A percentile compares a stretch with the other conserved stretches of the same genome.
phyloP scores from a whole-genome alignment of 2,113 vertebrate genomes.

The Balaeniceps rex region DNA sequence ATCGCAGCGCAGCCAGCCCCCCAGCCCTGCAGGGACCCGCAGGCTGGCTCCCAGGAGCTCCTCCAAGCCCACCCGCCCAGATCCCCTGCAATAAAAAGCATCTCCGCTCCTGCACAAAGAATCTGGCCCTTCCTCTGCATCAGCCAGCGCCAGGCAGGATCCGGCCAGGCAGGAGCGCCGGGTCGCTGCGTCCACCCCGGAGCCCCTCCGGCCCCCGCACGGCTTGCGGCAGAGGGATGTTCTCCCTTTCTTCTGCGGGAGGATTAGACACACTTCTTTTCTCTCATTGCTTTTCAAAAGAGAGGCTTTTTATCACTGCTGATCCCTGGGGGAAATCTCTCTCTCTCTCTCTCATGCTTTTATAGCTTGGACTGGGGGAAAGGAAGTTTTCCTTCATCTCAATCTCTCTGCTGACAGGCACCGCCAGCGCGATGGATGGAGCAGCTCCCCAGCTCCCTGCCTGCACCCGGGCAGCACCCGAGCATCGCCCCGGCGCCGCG shows the following conservation, averaged over 20 bases:
- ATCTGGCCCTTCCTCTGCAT: background rate
- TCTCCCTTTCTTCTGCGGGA: slow-evolving; percentile 29
- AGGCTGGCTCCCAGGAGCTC: background rate
- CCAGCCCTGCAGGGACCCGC: background rate
- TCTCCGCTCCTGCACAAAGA: background rate
- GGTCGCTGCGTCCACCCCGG: background rate
- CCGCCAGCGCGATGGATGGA: fast-evolving
- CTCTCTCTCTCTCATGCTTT: background rate
- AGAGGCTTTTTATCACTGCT: slow-evolving; percentile 20
- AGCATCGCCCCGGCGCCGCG: fast-evolving
- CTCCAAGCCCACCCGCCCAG: background rate
- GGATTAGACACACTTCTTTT: slow-evolving; percentile 54
- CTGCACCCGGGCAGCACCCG: background rate
- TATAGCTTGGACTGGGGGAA: background rate
- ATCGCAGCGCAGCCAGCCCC: background rate
- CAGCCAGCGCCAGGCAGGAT: background rate
- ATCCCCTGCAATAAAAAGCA: background rate
- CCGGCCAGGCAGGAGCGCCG: fast-evolving
- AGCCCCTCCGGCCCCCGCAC: background rate
- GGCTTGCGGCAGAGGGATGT: background rate
- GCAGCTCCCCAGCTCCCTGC: background rate
- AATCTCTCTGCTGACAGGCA: background rate
- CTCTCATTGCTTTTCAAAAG: slow-evolving; percentile 43
- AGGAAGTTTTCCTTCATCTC: slow-evolving; percentile 52
- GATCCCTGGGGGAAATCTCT: slow-evolving; percentile 32